Percentiles rank a stretch among this genome's conserved stretches.
These are phyloP conservation scores for Raphicerus campestris DNA, from an alignment of 2,113 vertebrate species.

Conservation along the genomic window DNA sequence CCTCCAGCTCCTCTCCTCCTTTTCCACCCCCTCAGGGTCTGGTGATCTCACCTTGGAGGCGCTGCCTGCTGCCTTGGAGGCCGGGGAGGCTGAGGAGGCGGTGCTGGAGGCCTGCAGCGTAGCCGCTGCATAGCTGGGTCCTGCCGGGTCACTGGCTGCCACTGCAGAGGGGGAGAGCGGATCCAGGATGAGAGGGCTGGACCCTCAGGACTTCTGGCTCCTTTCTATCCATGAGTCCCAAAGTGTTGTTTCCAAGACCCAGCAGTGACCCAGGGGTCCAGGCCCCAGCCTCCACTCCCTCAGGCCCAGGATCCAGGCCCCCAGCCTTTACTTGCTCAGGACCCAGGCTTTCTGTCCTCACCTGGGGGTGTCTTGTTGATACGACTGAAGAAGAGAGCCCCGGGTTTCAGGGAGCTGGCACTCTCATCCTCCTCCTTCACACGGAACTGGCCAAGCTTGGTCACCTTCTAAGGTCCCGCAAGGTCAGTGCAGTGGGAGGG, in stretches of 20 bases:
- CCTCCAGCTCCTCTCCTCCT: background rate
- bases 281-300: background rate
- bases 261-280: background rate
- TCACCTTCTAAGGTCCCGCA: constrained; percentile 83
- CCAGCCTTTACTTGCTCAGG: background rate
- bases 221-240: background rate
- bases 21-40: background rate
- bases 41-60: constrained; percentile 63
- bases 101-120: constrained; percentile 80
- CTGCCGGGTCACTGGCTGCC: constrained; percentile 77
- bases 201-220: background rate
- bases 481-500: background rate
- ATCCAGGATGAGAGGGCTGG: background rate
- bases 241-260: background rate
- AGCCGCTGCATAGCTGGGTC: constrained; percentile 87
- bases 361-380: constrained; percentile 78
- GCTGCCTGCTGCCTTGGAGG: constrained; percentile 6
- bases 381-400: constrained; percentile 89
- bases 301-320: background rate
- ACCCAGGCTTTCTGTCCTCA: constrained; percentile 37
- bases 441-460: constrained; percentile 91
- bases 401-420: constrained; percentile 81
- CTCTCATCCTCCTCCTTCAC: constrained; percentile 88
- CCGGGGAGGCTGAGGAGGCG: background rate
- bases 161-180: constrained; percentile 51